Evolutionary conservation across 2,888 invertebrate genomes (phyloP).

Genomic region (Lycia hirtaria): DNA sequence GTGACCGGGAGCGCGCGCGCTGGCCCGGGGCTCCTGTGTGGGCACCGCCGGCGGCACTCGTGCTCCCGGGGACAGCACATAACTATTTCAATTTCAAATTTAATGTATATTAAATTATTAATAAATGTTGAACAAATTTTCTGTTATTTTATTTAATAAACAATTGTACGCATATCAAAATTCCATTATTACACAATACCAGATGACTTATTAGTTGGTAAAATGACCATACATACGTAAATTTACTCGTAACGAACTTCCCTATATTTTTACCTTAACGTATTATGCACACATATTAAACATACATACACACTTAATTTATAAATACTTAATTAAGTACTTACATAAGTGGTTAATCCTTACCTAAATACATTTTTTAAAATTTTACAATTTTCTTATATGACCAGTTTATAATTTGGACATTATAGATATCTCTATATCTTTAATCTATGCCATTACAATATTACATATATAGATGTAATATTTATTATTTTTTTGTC

Average conservation of each 20-base stretch:
- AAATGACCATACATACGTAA: not conserved
- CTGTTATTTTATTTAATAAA: slow-evolving; percentile 42
- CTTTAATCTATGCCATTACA: too few relatives aligned
- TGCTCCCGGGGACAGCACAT: slow-evolving; percentile 23
- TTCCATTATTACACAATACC: too few relatives aligned
- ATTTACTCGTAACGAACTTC: not conserved
- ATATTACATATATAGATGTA: too few relatives aligned
- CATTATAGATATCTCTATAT: too few relatives aligned
- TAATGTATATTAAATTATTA: slow-evolving; percentile 60
- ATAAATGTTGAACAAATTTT: slow-evolving; percentile 73
- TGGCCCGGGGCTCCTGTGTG: not conserved
- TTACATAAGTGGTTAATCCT: not conserved
- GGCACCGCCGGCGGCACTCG: slow-evolving; percentile 6
- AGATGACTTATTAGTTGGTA: too few relatives aligned
- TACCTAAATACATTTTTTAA: not conserved
- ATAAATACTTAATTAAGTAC: not conserved
- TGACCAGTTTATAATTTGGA: too few relatives aligned
- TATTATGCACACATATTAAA: too few relatives aligned
- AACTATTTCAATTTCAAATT: slow-evolving; percentile 64
- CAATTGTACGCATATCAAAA: not conserved
- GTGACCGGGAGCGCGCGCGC: slow-evolving; percentile 12
- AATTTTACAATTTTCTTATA: too few relatives aligned
- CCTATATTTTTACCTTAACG: too few relatives aligned
- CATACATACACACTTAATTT: not conserved
- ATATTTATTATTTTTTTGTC: too few relatives aligned